Conservation (phyloP, 2,113 vertebrate genomes). For the Sturnira hondurensis region DNA sequence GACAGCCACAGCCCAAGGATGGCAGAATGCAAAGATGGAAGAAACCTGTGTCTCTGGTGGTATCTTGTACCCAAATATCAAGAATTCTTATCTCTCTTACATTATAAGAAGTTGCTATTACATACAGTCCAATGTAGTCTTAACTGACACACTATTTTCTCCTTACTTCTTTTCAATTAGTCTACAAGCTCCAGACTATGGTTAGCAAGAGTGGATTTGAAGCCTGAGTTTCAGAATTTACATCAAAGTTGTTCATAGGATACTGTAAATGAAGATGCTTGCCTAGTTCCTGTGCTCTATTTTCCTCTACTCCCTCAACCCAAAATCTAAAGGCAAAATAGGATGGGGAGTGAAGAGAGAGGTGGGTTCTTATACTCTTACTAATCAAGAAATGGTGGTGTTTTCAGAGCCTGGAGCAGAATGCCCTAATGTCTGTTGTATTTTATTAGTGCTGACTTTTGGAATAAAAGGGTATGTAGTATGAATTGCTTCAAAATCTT, state of each 20-base stretch:
- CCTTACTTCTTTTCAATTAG: neutral
- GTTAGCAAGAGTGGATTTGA: neutral
- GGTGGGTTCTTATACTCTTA: neutral
- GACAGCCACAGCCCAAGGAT: neutral
- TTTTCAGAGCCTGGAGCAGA: neutral
- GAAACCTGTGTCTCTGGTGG: neutral
- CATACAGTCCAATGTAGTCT: neutral
- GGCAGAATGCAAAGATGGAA: neutral
- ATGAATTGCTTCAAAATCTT: constrained; percentile 32
- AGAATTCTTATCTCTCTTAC: constrained; percentile 10
- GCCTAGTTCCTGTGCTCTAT: neutral
- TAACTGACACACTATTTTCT: neutral
- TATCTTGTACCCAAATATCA: neutral
- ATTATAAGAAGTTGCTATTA: neutral
- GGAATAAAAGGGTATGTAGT: neutral
- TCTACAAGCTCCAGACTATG: neutral
- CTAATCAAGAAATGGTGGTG: neutral
- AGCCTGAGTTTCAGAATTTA: neutral
- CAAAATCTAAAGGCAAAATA: constrained; percentile 27
- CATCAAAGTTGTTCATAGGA: neutral
- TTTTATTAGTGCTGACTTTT: constrained; percentile 10
- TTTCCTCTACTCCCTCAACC: neutral
- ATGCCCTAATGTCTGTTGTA: neutral
- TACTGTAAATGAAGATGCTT: neutral
- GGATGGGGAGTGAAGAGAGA: neutral